Evolutionary conservation across 2,113 vertebrate genomes (phyloP).

Genomic region (Campylorhamphus procurvoides): DNA sequence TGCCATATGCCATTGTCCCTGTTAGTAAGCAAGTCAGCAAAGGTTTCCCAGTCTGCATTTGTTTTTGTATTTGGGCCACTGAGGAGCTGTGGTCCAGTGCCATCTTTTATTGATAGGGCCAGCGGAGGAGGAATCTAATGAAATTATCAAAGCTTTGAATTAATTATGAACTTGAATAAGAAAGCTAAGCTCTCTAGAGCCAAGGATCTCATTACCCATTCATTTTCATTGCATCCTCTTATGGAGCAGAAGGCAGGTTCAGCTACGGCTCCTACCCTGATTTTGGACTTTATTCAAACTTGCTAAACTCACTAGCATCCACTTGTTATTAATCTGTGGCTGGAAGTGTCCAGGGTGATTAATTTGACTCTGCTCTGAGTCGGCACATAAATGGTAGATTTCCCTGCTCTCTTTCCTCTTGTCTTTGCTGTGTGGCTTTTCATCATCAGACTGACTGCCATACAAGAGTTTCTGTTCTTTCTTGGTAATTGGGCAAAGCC

Average conservation of each 20-base stretch:
- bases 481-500: constrained; percentile 49
- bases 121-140: constrained; percentile 89
- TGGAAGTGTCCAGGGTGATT: constrained; percentile 71
- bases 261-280: constrained; percentile 76
- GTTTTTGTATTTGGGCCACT: constrained; percentile 74
- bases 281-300: constrained; percentile 90
- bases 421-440: constrained; percentile 15
- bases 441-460: constrained; percentile 45
- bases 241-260: constrained; percentile 86
- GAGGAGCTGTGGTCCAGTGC: constrained; percentile 85
- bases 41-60: constrained; percentile 68
- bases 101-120: constrained; percentile 97
- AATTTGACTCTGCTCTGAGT: constrained; percentile 59
- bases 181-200: constrained; percentile 90
- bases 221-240: constrained; percentile 89
- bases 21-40: constrained; percentile 64
- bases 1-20: constrained; percentile 85
- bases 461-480: constrained; percentile 55
- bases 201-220: constrained; percentile 90
- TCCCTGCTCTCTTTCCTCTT: neutral
- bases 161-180: constrained; percentile 98
- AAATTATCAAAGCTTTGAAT: constrained; percentile 99
- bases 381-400: constrained; percentile 2
- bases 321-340: constrained; percentile 45
- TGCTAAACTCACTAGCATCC: constrained; percentile 50